Percentiles rank a stretch among this genome's conserved stretches.
Evolutionary conservation across 2,888 invertebrate genomes (phyloP).

Genomic region (Plebejus anna): DNA sequence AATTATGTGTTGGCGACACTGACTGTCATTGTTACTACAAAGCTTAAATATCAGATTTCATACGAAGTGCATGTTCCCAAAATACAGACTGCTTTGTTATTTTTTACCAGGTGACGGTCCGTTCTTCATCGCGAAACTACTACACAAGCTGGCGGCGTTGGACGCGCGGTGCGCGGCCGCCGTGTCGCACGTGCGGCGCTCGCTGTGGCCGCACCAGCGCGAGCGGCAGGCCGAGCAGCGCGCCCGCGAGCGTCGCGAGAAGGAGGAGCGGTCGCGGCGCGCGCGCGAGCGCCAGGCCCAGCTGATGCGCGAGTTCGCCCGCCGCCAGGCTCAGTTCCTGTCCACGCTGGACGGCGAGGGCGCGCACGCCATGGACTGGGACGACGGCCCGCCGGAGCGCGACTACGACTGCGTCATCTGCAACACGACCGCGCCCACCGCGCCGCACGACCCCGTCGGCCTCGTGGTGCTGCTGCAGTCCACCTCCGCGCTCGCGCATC

Average conservation of each 20-base stretch:
- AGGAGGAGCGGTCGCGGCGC: slow-evolving; percentile 89
- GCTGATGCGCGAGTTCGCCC: slow-evolving; percentile 95
- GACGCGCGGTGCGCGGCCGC: slow-evolving; percentile 85
- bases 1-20: not conserved
- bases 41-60: no score
- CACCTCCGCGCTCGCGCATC: slow-evolving; percentile 93
- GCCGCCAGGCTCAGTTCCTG: slow-evolving; percentile 93
- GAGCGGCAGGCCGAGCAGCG: slow-evolving; percentile 88
- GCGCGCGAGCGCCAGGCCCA: slow-evolving; percentile 95
- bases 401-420: slow-evolving; percentile 98
- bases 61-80: not conserved
- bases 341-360: slow-evolving; percentile 74
- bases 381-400: slow-evolving; percentile 79
- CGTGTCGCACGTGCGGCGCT: slow-evolving; percentile 85
- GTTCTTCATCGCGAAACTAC: slow-evolving; percentile 89
- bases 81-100: not conserved
- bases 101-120: slow-evolving; percentile 87
- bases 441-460: slow-evolving; percentile 87
- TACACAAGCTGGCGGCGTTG: slow-evolving; percentile 86
- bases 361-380: slow-evolving; percentile 81
- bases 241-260: slow-evolving; percentile 84
- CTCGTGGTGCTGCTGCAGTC: slow-evolving; percentile 92
- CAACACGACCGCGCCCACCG: slow-evolving; percentile 92
- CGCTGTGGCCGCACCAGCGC: slow-evolving; percentile 90
- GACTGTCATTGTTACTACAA: no score